Evolutionary conservation across 2,888 invertebrate genomes (phyloP).

Genomic region (Ectropis crepuscularia): DNA sequence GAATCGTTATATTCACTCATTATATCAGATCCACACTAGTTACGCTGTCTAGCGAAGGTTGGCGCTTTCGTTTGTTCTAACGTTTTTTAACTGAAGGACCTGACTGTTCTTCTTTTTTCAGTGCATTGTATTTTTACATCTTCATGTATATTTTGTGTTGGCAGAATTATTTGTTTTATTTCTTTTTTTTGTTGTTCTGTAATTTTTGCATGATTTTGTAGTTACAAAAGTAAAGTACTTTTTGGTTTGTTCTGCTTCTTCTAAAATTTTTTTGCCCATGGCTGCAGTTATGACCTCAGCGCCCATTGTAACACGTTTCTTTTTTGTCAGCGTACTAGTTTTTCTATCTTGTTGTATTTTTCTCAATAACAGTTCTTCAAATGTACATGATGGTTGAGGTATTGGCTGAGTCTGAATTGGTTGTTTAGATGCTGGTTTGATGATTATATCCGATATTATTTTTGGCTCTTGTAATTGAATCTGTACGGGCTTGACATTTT

Average conservation of each 20-base stretch:
- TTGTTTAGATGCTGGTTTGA: neutral
- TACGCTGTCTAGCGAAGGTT: slow-evolving; percentile 20
- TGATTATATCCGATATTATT: too few relatives aligned
- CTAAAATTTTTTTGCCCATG: neutral
- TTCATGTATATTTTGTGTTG: slow-evolving; percentile 16
- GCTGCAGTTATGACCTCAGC: too few relatives aligned
- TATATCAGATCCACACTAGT: slow-evolving; percentile 26
- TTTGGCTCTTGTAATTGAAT: too few relatives aligned
- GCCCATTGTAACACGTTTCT: too few relatives aligned
- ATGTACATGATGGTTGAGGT: slow-evolving; percentile 3
- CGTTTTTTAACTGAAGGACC: slow-evolving; percentile 23
- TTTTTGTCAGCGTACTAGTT: too few relatives aligned
- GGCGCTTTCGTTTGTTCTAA: slow-evolving; percentile 20
- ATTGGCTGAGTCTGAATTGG: neutral
- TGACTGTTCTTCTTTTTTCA: slow-evolving; percentile 13
- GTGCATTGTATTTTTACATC: too few relatives aligned
- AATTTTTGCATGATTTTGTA: slow-evolving; percentile 9
- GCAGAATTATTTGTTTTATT: slow-evolving; percentile 14
- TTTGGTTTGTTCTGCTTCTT: slow-evolving; percentile 17
- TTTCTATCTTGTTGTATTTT: too few relatives aligned
- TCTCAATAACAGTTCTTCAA: too few relatives aligned
- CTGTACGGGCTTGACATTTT: too few relatives aligned
- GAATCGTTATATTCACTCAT: slow-evolving; percentile 17
- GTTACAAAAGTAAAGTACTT: slow-evolving; percentile 7
- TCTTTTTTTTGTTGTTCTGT: neutral